phyloP scores from a whole-genome alignment of 2,888 invertebrate genomes.

The Campoplex nolae region DNA sequence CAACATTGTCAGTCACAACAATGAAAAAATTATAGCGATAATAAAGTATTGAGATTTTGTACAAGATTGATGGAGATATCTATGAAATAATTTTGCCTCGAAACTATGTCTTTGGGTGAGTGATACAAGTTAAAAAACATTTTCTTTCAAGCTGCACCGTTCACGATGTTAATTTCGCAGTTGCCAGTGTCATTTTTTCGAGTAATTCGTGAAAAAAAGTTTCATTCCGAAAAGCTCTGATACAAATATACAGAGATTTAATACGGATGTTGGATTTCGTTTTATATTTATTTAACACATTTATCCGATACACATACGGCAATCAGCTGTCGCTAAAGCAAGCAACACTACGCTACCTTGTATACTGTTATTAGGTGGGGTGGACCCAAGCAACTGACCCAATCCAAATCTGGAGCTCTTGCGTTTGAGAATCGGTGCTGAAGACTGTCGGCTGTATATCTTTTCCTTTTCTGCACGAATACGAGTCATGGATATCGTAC shows the following conservation, averaged over 20 bases:
- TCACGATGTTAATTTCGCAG: not conserved
- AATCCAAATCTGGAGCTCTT: slow-evolving; percentile 96
- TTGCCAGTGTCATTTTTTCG: not conserved
- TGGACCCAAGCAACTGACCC: slow-evolving; percentile 91
- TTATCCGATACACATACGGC: slow-evolving; percentile 67
- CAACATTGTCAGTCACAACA: not conserved
- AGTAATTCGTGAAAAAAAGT: not conserved
- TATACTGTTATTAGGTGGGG: slow-evolving; percentile 87
- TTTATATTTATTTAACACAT: slow-evolving; percentile 66
- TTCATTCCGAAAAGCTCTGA: slow-evolving; percentile 2
- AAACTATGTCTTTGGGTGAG: no score
- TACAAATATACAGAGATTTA: slow-evolving; percentile 19
- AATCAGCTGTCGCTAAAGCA: slow-evolving; percentile 71
- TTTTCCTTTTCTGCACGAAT: slow-evolving; percentile 90
- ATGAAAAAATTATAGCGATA: not conserved
- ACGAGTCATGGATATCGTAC: slow-evolving; percentile 18
- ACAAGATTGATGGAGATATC: no score
- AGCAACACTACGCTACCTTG: slow-evolving; percentile 86
- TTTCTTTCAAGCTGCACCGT: not conserved
- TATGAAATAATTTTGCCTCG: no score
- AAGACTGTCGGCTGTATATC: slow-evolving; percentile 95
- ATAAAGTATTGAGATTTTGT: not conserved
- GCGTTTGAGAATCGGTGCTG: slow-evolving; percentile 97
- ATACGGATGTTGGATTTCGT: not conserved
- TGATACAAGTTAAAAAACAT: not conserved